Evolutionary conservation across 2,797 vertebrate genomes (phyloP).

Genomic region (Numenius phaeopus): DNA sequence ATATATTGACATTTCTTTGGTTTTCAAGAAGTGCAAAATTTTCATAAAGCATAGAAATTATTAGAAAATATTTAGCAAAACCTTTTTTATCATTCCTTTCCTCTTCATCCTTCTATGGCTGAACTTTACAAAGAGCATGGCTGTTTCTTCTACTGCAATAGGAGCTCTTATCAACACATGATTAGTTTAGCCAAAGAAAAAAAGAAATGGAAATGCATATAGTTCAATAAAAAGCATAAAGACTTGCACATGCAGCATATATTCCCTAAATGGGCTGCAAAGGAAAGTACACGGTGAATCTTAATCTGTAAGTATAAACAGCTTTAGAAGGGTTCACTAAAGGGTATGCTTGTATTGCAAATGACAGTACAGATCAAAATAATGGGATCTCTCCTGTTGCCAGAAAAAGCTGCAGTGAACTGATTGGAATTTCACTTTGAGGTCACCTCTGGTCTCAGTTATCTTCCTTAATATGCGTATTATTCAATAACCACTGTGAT

Average conservation of each 20-base stretch:
- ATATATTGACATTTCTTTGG: background rate
- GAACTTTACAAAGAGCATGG: background rate
- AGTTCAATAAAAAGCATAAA: background rate
- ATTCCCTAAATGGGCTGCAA: background rate
- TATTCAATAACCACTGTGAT: background rate
- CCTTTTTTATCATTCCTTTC: background rate
- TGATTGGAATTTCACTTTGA: constrained; percentile 18
- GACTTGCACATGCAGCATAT: background rate
- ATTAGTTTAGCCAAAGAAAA: background rate
- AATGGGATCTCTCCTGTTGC: background rate
- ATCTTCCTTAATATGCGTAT: background rate
- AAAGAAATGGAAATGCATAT: background rate
- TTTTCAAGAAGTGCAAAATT: background rate
- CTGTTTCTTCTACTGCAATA: background rate
- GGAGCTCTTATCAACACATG: background rate
- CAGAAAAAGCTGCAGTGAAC: background rate
- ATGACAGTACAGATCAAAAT: constrained; percentile 24
- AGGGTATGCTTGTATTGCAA: background rate
- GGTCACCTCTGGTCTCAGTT: background rate
- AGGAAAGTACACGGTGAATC: background rate
- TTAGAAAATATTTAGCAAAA: background rate
- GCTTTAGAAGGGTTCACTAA: background rate
- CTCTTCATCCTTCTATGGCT: background rate
- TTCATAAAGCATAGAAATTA: background rate
- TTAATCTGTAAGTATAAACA: background rate